A percentile compares a stretch with the other conserved stretches of the same genome.
These are phyloP conservation scores for Cathartes aura DNA, from an alignment of 2,113 vertebrate genomes.

Conservation along the genomic window DNA sequence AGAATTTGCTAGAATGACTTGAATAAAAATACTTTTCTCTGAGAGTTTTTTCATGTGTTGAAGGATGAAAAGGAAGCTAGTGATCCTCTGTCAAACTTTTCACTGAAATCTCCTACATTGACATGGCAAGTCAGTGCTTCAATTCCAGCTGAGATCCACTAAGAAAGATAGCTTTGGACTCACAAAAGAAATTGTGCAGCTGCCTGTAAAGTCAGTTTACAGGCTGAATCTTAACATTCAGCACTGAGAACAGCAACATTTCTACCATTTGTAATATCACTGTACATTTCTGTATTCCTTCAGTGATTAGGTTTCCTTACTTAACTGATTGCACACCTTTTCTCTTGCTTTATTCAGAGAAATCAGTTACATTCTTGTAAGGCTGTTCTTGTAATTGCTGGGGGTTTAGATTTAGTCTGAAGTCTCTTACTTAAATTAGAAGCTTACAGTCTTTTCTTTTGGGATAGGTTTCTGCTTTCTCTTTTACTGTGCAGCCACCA, in stretches of 20 bases:
- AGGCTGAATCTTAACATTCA: neutral
- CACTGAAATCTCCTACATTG: neutral
- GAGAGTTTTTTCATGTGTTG: neutral
- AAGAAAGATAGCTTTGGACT: neutral
- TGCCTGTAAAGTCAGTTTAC: neutral
- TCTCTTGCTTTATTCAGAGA: neutral
- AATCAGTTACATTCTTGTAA: neutral
- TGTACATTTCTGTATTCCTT: neutral
- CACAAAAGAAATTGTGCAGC: neutral
- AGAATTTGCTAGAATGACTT: neutral
- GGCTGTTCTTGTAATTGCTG: neutral
- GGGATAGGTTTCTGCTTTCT: neutral
- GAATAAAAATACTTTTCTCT: neutral
- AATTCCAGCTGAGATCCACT: neutral
- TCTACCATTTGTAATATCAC: neutral
- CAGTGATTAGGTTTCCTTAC: neutral
- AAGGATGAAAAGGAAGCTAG: neutral
- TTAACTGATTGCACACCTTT: neutral
- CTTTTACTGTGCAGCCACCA: neutral
- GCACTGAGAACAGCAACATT: constrained; percentile 22
- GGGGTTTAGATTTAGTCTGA: neutral
- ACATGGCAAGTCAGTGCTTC: neutral
- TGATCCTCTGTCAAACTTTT: neutral
- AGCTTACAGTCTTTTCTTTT: neutral
- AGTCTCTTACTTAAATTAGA: neutral